Evolutionary conservation across 2,888 invertebrate genomes (phyloP), one percentile per base, ranked within the genome.

Genomic region (Itoplectis maculator): DNA sequence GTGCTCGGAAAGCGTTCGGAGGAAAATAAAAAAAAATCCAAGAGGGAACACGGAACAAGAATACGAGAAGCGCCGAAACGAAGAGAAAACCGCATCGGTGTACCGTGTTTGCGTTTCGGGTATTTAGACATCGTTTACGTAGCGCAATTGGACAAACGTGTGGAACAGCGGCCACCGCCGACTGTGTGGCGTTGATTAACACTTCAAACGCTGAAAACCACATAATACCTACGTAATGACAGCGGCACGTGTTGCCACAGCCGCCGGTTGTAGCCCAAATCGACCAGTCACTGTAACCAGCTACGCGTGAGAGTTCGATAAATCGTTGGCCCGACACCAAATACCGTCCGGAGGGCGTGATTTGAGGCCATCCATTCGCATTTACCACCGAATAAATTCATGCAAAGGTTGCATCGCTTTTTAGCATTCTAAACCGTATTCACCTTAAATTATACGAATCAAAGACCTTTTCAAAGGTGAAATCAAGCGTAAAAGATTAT

Each of bases 191-290:
- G 85, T 87, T 89, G 87, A 89, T 88, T 90, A 90, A 89, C 89
- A 86, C 87, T 90, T 89, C 85, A 88, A 90, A 89, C 85, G 85
- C 82, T 59, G 86, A 86, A 88, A 89, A 88, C 88, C 88, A 75
- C 88, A 88, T 89, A 90, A 89, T 88, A 82, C 54, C 87, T 83
- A 72, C 82, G 83, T 86, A 89, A 88, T 87, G 87, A 86, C 85
- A 84, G 84, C 78, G 78, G 81, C 68, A 72, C 79, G 70, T 82
- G 68, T 63, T 69, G 69, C 73, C 68, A 74, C 61, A 66, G 59
- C 59, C 35, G 59, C 72, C 77, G 77, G 73, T 68, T 68, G 49
- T 51, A 47, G 68, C 37, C 37, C 47, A 37, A 68, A 68, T 68
- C 68, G 68, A 37, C 68, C 51, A 51, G 51, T 13, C 51, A 68